A percentile compares a stretch with the other conserved stretches of the same genome.
phyloP scores from a whole-genome alignment of 2,888 invertebrate species.

The Frankliniella fusca region DNA sequence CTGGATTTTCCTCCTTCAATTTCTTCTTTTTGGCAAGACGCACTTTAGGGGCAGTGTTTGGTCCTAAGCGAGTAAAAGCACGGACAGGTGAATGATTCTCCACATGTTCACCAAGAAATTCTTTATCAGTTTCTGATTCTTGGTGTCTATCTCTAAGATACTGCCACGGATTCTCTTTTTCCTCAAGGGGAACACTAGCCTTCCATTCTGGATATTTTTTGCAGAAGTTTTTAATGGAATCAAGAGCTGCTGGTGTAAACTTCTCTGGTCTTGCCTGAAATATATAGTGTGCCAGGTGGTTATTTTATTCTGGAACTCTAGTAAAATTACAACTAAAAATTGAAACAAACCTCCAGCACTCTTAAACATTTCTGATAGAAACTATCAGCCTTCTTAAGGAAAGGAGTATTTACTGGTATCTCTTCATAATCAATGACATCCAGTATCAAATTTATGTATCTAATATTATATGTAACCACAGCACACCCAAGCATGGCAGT shows the following conservation, averaged over 20 bases:
- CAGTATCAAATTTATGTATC: constrained; percentile 66
- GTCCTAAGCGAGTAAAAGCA: background rate
- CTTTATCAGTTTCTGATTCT: background rate
- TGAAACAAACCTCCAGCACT: constrained; percentile 47
- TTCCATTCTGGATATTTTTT: background rate
- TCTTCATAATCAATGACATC: constrained; percentile 58
- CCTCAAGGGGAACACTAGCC: background rate
- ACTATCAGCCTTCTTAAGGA: constrained; percentile 59
- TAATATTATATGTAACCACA: constrained; percentile 56
- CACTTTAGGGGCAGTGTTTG: background rate
- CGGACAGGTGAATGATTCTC: background rate
- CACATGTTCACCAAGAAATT: background rate
- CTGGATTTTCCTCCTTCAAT: background rate
- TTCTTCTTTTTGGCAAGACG: background rate
- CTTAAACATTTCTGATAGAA: constrained; percentile 57
- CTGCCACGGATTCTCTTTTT: background rate
- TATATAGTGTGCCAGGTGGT: background rate
- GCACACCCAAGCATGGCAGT: constrained; percentile 69
- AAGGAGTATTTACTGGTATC: constrained; percentile 58
- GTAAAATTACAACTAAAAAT: background rate
- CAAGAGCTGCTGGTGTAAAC: background rate
- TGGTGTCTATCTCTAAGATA: background rate
- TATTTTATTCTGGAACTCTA: background rate
- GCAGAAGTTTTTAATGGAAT: background rate
- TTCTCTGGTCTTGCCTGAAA: background rate